Evolutionary conservation across 2,888 invertebrate genomes (phyloP), one percentile per base, ranked within the genome.

Genomic region (Melolontha melolontha): DNA sequence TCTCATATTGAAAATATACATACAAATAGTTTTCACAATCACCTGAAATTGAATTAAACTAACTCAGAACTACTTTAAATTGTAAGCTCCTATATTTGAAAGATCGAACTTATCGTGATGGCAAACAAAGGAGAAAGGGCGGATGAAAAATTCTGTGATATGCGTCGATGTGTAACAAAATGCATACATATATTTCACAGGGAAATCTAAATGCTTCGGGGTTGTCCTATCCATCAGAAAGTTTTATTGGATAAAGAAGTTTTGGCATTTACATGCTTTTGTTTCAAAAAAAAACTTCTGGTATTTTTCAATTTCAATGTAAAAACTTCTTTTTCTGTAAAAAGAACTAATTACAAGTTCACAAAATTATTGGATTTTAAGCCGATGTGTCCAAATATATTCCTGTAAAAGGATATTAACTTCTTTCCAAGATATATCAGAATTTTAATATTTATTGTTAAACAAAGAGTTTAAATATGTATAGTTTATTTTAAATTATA

Each of bases 161-260:
- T 39, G 54, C 54, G 17, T 40, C 40, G 54, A 54, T 40, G 54
- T 40, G 54, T 39, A 54, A 54, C 40, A 40, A 6, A 40, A 54
- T 54, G 40, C 54, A 54, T 54, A 54, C 22, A 40, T 14, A 39
- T 40, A 54, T 39, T 54, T 54, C 39, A 14, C 17, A 14, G 47
- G 27, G 34, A 47, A 16, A 47, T 47, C 34, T 47, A 62, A 62
- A 47, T 29, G 47, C 47, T 62, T 7, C 14, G 7, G 12, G 59
- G 14, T 5, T 7, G 16, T 44, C 29, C 29, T 47, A 47, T 34
- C 34, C 12, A 62, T 62, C 34, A 34, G 34, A 16, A 62, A 62
- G 47, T 62, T 62, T 62, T 62, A 62, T 62, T 62, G 59, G 47
- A 47, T 62, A 47, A 47, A 34, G 16, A 62, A 62, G 47, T 62